Evolutionary conservation across 64 coral and sea anemone genomes (phyloP), one percentile per base, ranked within the genome.

Genomic region (Pocillopora verrucosa): DNA sequence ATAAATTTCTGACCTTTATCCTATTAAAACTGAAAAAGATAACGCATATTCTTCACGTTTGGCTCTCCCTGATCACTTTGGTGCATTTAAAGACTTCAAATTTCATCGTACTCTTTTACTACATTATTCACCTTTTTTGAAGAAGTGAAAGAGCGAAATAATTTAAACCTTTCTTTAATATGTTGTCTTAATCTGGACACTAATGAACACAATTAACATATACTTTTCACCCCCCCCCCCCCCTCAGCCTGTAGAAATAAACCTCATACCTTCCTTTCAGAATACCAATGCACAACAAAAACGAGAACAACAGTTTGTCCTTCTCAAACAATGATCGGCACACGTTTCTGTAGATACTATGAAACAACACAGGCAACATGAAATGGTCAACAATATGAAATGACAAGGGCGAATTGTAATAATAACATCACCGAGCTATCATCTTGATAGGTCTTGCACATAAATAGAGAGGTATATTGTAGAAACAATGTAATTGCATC

Each of bases 251-350:
- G 12, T 90, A 34, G 36, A 6, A 25, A 15, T 7, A 0, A 25
- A 19, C 10, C 16, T 51, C 92, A 11, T 88, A 98, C 96, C 89
- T 94, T 94, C 96, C 96, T 16, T 87, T 93, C 24, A 86, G 86
- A 69, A 98, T 98, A 37, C 93, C 96, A 51, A 98, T 91, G 60
- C 96, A 98, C 30, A 98, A 73, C 65, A 98, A 80, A 67, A 98
- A 98, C 6, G 96, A 98, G 56, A 98, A 98, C 5, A 98, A 78
- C 0, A 98, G 82, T 59, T 98, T 98, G 90, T 98, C 96, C 64
- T 98, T 98, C 80, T 98, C 96, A 65, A 98, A 98, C 92, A 98
- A 72, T 14, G 96, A 98, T 34, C 96, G 92, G 61, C 96, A 94
- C 19, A 98, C 92, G 80, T 98, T 98, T 20, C 91, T 51, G 76